Conservation (phyloP, 1,140 invertebrate species). For the Drosophila bocki region DNA sequence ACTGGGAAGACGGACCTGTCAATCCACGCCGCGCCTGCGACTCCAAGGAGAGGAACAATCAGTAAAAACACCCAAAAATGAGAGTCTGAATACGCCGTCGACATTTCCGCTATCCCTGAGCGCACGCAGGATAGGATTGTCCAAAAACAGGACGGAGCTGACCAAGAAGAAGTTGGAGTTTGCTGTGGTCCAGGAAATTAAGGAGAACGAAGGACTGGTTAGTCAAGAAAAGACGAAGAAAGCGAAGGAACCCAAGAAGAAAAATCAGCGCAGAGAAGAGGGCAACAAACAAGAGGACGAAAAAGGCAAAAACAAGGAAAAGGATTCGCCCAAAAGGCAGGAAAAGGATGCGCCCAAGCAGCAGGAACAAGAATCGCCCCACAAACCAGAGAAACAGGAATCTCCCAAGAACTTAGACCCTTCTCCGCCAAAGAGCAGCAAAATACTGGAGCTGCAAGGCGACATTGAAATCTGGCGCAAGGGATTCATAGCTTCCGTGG, state of each 20-base stretch:
- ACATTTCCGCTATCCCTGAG: constrained; percentile 29
- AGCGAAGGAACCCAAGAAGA: not conserved
- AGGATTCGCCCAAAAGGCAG: not conserved
- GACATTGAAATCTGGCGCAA: constrained; percentile 63
- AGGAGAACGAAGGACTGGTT: not conserved
- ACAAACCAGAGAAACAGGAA: not conserved
- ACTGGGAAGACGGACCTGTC: constrained; percentile 10
- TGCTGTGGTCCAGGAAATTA: constrained; percentile 1
- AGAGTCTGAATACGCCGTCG: constrained; percentile 35
- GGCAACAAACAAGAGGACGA: not conserved
- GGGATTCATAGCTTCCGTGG: constrained; percentile 54
- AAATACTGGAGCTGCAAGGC: constrained; percentile 49
- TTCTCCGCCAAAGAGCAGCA: constrained; percentile 6
- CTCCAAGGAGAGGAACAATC: not conserved
- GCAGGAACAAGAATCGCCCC: not conserved
- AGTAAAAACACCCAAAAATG: constrained; percentile 8
- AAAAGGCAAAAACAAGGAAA: not conserved
- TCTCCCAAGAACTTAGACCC: not conserved
- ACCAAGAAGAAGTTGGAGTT: constrained; percentile 66
- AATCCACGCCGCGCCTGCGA: constrained; percentile 6
- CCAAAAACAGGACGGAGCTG: constrained; percentile 48
- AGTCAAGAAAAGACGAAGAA: not conserved
- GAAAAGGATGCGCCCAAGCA: not conserved
- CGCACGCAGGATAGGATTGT: constrained; percentile 53
- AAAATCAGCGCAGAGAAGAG: not conserved